Base-by-base conservation (phyloP, 2,888 invertebrate genomes). In the Chrysomela aeneicollis region DNA sequence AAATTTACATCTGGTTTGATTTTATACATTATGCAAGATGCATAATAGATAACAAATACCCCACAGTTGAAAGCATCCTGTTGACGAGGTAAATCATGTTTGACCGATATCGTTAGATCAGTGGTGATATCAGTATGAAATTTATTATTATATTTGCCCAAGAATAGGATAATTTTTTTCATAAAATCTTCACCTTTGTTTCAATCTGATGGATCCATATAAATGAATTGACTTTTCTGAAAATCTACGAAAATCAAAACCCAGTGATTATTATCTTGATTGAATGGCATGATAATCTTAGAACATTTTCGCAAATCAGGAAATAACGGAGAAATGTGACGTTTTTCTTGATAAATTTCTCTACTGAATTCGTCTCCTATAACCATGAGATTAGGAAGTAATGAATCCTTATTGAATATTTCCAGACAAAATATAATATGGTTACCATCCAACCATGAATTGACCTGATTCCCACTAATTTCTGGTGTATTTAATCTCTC, bases 41-140 rank as follows among this genome's bases (percentile, higher is more conserved):
- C 57, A 22, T 57, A 57, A 22, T 57, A 42, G 19, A 57, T 57
- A 42, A 37, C n/a, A 19, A 57, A 57, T 57, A 57, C 42, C 10
- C 57, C 57, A 42, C 57, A 57, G 26, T 57, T 57, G 46, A 57
- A 57, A 22, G 37, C 15, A 46, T 57, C 57, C 1, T 32, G n/a
- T 37, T 57, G 57, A n/a, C n/a, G 9, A 37, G 57, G 57, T 17
- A 42, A 19, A 22, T 57, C 12, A 5, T 42, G 15, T 12, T 57
- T 21, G 46, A 42, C 18, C 1, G 22, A 42, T 57, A 42, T 21
- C 3, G 10, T 37, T 15, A 51, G 17, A 15, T 42, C 42, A 15
- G 42, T 42, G 15, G 22, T 51, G 30, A 51, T 51, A 15, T 51
- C 17, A 21, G n/a, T 51, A 17, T 51, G 26, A 17, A 15, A 51